Evolutionary conservation across 2,797 vertebrate species (phyloP), one percentile per base, ranked within the genome.

Genomic region (Microcaecilia unicolor): DNA sequence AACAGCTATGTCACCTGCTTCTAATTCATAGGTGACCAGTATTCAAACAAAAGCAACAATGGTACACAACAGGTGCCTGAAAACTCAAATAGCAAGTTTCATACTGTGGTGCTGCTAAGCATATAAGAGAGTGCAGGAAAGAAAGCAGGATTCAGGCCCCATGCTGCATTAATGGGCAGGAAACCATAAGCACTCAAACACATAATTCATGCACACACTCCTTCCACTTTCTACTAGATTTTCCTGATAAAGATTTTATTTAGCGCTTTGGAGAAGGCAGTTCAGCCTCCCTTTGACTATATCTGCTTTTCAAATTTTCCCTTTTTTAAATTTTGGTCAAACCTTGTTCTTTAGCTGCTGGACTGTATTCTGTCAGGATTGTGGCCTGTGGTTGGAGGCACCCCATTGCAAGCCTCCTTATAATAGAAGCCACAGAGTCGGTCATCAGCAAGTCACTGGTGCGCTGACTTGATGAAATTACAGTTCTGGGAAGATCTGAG

Each of bases 31-130:
- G 59, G 61, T 59, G 60, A 63, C 58, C 57, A 61, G 74, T 69
- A 66, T 57, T 55, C 65, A 74, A 67, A 68, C 67, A 65, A 64
- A 64, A 61, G 55, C 21, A 20, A 15, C 40, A 30, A 48, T 60
- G 61, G 46, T 72, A 65, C 55, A 46, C 71, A 55, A 64, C 70
- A 76, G 74, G 74, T 76, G 65, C 57, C 68, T 72, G 54, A 62
- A 51, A 61, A 74, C 69, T 70, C 63, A 63, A 62, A 49, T 65
- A 31, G 50, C 52, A 68, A 64, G 61, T 66, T 64, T 67, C 64
- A 58, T 68, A 62, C 60, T 45, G 59, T 0, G 62, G 71, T 67
- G 69, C 67, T 72, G 62, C 69, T 73, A 73, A 73, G 71, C 67
- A 68, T 68, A 59, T 72, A 70, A 69, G 71, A 72, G 65, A 72